Evolutionary conservation across 2,797 vertebrate genomes (phyloP), one percentile per base, ranked within the genome.

Genomic region (Orestias chungarensis): DNA sequence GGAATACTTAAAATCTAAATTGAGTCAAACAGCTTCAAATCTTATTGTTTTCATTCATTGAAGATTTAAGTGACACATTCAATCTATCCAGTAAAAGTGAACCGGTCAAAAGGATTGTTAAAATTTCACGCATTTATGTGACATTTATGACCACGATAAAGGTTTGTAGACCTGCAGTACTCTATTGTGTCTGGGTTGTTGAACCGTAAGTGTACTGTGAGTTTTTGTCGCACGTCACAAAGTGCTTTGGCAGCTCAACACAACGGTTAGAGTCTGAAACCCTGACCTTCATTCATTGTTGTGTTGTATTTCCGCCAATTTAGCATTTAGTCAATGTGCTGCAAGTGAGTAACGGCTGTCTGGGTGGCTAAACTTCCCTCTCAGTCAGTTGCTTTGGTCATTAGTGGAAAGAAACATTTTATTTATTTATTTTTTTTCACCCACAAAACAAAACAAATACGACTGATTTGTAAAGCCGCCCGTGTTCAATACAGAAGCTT

Each of bases 391-490:
- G 3, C 71, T 65, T 25, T 62, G 59, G 23, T 25, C 59, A 62
- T 62, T 64, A 62, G 18, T 20, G 54, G 29, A 25, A 18, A 29
- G 44, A 18, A 40, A 49, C 20, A n/a, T 43, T 68, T 54, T 71
- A 18, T 40, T 27, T n/a, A 9, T 40, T 40, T 40, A 11, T 4
- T 54, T 0, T 2, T 38, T n/a, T 31, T 7, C 42, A 20, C 25
- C 23, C 59, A 62, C 33, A 62, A 62, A 62, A 29, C 43, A 59
- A 61, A 29, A 43, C 7, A 50, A 44, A 59, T 14, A 43, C 33
- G 33, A 47, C 27, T 54, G 33, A 29, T 77, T 72, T 57, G 5
- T 23, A 18, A 62, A 47, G 57, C n/a, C 40, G n/a, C 49, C n/a
- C n/a, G 2, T 40, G 20, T 66, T 66, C 27, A 6, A 31, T 40